phyloP scores from a whole-genome alignment of 2,113 vertebrate species.

The Catharus fuscescens region DNA sequence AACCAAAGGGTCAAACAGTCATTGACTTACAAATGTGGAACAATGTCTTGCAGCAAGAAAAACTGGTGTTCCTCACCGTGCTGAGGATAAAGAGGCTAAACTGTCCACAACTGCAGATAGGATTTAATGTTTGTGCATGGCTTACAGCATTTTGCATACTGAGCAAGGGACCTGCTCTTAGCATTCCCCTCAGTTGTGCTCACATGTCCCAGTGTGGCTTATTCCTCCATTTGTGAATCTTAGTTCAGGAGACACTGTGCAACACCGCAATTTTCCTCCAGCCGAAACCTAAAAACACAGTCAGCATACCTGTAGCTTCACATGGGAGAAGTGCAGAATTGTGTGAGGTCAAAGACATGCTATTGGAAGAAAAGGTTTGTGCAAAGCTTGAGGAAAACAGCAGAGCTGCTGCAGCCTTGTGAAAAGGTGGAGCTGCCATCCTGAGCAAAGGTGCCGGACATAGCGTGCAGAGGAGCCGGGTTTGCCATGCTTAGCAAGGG shows the following conservation, averaged over 20 bases:
- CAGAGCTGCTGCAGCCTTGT: not conserved
- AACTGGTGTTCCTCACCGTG: not conserved
- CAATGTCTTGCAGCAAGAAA: not conserved
- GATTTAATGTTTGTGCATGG: not conserved
- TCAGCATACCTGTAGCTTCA: not conserved
- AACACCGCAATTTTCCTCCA: not conserved
- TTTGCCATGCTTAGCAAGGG: not conserved
- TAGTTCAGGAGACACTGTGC: not conserved
- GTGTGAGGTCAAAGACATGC: not conserved
- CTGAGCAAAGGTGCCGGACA: not conserved
- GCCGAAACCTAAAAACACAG: not conserved
- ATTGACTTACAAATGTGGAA: not conserved
- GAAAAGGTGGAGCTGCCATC: not conserved
- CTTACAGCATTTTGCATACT: not conserved
- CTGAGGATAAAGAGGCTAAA: not conserved
- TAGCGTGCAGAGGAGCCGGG: not conserved
- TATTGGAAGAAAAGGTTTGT: not conserved
- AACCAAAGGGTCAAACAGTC: not conserved
- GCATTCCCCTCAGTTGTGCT: not conserved
- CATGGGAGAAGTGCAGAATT: not conserved
- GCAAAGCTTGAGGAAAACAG: not conserved
- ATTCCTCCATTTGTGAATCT: fast-evolving
- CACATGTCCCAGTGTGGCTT: not conserved
- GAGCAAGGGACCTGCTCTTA: not conserved
- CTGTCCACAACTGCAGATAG: not conserved